Evolutionary conservation across 2,888 invertebrate genomes (phyloP).

Genomic region (Tiphia femorata): DNA sequence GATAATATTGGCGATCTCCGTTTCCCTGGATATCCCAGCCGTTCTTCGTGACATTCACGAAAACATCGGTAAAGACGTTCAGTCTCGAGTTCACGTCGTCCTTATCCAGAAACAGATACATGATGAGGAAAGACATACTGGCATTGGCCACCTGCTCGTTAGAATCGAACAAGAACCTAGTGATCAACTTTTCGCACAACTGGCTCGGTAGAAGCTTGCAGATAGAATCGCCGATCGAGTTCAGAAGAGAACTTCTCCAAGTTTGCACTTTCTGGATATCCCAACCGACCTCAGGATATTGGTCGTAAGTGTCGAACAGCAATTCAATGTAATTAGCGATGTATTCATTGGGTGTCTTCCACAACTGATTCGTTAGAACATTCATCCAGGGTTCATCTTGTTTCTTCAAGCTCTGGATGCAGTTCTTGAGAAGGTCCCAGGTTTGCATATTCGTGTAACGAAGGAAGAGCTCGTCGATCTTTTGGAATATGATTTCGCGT

Average conservation of each 20-base stretch:
- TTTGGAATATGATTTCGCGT: conserved; percentile 41
- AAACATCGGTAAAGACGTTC: conserved; percentile 15
- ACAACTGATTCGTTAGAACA: background rate
- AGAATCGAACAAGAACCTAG: conserved; percentile 40
- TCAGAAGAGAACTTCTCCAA: no score
- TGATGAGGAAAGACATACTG: background rate
- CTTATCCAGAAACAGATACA: background rate
- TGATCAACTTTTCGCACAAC: conserved; percentile 36
- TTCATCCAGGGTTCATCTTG: conserved; percentile 32
- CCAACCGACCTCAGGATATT: background rate
- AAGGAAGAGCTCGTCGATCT: conserved; percentile 32
- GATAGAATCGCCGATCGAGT: background rate
- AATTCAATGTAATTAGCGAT: conserved; percentile 32
- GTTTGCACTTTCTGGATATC: background rate
- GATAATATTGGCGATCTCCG: no score
- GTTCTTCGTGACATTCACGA: conserved; percentile 14
- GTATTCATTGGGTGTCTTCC: conserved; percentile 30
- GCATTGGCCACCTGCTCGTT: fast-evolving
- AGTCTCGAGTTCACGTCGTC: conserved; percentile 31
- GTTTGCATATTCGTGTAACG: conserved; percentile 26
- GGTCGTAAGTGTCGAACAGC: conserved; percentile 29
- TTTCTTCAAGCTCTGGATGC: conserved; percentile 28
- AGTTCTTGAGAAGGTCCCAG: conserved; percentile 40
- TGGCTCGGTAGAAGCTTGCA: conserved; percentile 44
- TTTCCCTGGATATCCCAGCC: no score